phyloP scores from a whole-genome alignment of 2,113 vertebrate genomes.

The Hippocampus abdominalis region DNA sequence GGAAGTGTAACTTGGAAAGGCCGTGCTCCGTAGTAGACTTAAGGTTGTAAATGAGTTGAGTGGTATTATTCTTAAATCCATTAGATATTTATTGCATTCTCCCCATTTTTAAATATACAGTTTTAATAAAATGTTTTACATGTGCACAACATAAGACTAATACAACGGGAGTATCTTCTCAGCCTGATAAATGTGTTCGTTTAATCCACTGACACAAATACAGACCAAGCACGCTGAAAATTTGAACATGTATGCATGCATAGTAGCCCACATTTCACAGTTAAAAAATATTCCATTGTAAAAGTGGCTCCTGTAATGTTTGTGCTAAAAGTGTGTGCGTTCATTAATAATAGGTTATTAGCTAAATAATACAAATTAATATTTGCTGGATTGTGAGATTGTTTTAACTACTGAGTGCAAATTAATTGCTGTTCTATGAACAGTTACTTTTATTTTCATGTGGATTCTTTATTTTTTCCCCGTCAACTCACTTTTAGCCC shows the following conservation, averaged over 20 bases:
- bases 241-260: neutral
- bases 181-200: neutral
- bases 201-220: neutral
- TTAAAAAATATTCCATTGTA: neutral
- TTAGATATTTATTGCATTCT: neutral
- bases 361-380: neutral
- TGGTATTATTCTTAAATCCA: neutral
- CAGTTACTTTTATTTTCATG: neutral
- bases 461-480: neutral
- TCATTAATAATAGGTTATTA: neutral
- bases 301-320: neutral
- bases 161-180: neutral
- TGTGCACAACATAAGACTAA: neutral
- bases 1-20: neutral
- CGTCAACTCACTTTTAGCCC: conserved; percentile 1
- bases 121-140: neutral
- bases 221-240: neutral
- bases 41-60: neutral
- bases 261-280: neutral
- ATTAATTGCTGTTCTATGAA: neutral
- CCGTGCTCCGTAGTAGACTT: neutral
- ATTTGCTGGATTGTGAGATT: neutral
- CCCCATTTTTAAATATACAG: neutral
- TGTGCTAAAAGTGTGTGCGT: neutral
- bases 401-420: neutral